Percentiles rank a stretch among this genome's conserved stretches.
Evolutionary conservation across 2,113 vertebrate genomes (phyloP).

Genomic region (Platycercus adscitus): DNA sequence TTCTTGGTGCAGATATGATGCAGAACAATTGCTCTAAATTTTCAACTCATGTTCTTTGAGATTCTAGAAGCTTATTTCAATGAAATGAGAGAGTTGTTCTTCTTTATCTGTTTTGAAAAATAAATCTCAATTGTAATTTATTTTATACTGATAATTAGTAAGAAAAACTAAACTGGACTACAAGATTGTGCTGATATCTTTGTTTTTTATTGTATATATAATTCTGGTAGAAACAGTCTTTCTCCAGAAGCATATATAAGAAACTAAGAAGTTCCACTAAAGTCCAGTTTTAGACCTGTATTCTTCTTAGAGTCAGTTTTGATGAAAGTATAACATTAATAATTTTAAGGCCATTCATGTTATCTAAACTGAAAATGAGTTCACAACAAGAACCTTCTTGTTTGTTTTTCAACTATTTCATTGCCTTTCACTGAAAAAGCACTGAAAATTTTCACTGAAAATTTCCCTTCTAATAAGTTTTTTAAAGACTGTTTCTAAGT

Average conservation of each 20-base stretch:
- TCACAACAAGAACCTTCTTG: not conserved
- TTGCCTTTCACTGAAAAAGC: not conserved
- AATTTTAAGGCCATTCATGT: not conserved
- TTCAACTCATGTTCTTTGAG: not conserved
- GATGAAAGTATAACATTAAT: not conserved
- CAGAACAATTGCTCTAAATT: not conserved
- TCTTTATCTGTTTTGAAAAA: not conserved
- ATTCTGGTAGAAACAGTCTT: not conserved
- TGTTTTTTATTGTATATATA: not conserved
- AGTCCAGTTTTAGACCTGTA: not conserved
- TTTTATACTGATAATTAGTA: not conserved
- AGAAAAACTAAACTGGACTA: not conserved
- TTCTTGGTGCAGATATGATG: not conserved
- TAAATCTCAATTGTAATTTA: not conserved
- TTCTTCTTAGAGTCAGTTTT: not conserved
- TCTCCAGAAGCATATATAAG: not conserved
- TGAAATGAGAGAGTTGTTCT: not conserved
- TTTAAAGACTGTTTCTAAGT: not conserved
- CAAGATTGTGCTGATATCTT: not conserved
- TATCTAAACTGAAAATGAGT: not conserved
- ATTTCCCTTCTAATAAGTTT: not conserved
- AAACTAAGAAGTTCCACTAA: not conserved
- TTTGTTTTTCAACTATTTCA: not conserved
- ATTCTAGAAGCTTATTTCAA: not conserved
- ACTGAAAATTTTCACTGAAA: not conserved